These are phyloP conservation scores for Dexiosoma caninum DNA, from an alignment of 2,888 invertebrate genomes.

Conservation along the genomic window DNA sequence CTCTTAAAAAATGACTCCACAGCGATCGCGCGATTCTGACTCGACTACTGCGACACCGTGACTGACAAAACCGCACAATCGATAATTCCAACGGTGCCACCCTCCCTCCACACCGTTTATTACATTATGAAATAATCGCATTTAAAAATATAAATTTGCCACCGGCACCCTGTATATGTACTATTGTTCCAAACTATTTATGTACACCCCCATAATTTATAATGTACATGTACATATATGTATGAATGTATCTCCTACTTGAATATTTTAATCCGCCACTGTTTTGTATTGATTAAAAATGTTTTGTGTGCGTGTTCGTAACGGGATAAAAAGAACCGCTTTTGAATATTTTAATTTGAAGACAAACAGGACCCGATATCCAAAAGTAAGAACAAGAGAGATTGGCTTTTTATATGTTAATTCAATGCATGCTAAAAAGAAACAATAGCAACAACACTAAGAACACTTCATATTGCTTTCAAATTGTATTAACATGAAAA, in stretches of 20 bases:
- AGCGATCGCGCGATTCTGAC: too few species aligned
- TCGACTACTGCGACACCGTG: too few species aligned
- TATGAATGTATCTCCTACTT: background rate
- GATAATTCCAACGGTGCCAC: too few species aligned
- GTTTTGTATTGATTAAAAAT: slow-evolving; percentile 37
- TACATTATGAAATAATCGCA: too few species aligned
- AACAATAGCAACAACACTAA: slow-evolving; percentile 25
- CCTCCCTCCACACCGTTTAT: too few species aligned
- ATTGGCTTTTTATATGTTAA: slow-evolving; percentile 67
- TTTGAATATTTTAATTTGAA: slow-evolving; percentile 45
- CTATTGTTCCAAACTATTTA: too few species aligned
- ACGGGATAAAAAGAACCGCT: slow-evolving; percentile 58
- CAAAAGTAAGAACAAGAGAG: slow-evolving; percentile 36
- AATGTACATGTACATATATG: background rate
- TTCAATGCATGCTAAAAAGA: slow-evolving; percentile 27
- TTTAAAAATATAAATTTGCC: too few species aligned
- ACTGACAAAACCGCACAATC: too few species aligned
- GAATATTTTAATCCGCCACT: slow-evolving; percentile 30
- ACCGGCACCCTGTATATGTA: too few species aligned
- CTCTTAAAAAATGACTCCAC: too few species aligned
- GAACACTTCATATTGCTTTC: slow-evolving; percentile 52
- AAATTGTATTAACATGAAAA: slow-evolving; percentile 64
- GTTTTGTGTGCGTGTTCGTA: background rate
- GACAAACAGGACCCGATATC: slow-evolving; percentile 59
- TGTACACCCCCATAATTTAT: too few species aligned